A percentile compares a stretch with the other conserved stretches of the same genome.
Evolutionary conservation across 2,797 vertebrate genomes (phyloP).

Genomic region (Chiloscyllium punctatum): DNA sequence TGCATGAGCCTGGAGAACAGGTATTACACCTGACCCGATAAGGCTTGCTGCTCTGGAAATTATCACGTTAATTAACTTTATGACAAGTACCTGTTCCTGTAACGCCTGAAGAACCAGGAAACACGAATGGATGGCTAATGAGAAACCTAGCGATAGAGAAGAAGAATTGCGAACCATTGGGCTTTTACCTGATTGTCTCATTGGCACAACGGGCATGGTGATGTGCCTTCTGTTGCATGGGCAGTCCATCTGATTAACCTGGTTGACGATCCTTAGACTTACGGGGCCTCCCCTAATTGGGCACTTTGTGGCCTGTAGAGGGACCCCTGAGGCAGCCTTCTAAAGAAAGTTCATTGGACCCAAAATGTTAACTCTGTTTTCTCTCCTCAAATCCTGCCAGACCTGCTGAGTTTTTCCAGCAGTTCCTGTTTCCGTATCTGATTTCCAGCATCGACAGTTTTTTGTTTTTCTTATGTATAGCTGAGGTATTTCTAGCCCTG

Average conservation of each 20-base stretch:
- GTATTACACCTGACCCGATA: not conserved
- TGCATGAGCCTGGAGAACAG: not conserved
- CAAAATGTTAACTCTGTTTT: too few relatives aligned
- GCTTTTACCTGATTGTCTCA: not conserved
- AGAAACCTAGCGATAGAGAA: not conserved
- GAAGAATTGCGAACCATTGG: not conserved
- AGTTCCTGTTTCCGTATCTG: too few relatives aligned
- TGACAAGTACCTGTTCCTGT: not conserved
- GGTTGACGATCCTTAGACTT: not conserved
- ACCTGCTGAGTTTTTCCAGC: too few relatives aligned
- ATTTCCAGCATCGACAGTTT: too few relatives aligned
- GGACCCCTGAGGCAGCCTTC: too few relatives aligned
- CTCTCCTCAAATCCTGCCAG: too few relatives aligned
- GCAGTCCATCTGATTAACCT: not conserved
- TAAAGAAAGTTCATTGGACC: too few relatives aligned
- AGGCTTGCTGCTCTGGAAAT: not conserved
- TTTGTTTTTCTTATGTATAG: too few relatives aligned
- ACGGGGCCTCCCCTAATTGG: not conserved
- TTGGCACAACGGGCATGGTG: not conserved
- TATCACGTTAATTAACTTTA: not conserved
- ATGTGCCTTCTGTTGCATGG: too few relatives aligned
- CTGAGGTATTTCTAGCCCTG: not conserved
- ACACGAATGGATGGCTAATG: not conserved
- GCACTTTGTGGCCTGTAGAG: not conserved
- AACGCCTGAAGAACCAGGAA: not conserved